Conservation (phyloP, 2,888 invertebrate genomes). For the Enoplolaimus lenunculus region DNA sequence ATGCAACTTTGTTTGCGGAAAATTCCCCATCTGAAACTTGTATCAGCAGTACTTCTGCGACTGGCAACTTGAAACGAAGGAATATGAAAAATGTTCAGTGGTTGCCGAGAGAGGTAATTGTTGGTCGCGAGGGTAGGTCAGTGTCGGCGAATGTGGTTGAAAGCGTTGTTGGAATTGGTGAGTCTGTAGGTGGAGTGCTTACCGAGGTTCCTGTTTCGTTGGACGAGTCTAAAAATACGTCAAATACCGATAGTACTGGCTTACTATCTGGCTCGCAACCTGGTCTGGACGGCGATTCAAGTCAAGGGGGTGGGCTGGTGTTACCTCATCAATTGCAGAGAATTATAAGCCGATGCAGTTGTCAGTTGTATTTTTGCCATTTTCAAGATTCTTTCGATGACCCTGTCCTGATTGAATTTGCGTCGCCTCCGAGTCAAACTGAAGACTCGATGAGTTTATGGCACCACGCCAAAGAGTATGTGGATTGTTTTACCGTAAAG, state of each 20-base stretch:
- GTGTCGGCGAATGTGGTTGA: slow-evolving; percentile 46
- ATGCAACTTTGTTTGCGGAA: slow-evolving; percentile 63
- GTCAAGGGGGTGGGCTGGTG: not conserved
- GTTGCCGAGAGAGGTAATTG: slow-evolving; percentile 83
- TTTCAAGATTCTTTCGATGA: slow-evolving; percentile 57
- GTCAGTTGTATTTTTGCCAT: slow-evolving; percentile 71
- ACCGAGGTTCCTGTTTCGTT: slow-evolving; percentile 57
- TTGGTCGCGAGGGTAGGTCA: slow-evolving; percentile 49
- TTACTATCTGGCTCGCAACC: not conserved
- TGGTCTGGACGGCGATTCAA: not conserved
- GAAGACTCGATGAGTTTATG: slow-evolving; percentile 50
- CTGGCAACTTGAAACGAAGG: too few species aligned
- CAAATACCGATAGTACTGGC: not conserved
- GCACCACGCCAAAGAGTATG: slow-evolving; percentile 66
- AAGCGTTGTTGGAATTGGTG: slow-evolving; percentile 59
- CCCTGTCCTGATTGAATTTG: not conserved
- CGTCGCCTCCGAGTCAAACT: slow-evolving; percentile 19
- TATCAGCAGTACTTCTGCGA: too few species aligned
- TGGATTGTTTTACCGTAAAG: slow-evolving; percentile 91
- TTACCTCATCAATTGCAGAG: slow-evolving; percentile 61
- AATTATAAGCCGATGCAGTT: slow-evolving; percentile 89
- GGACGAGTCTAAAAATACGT: not conserved
- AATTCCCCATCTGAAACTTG: not conserved
- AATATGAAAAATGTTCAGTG: slow-evolving; percentile 77
- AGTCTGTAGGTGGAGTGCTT: slow-evolving; percentile 90